Evolutionary conservation across 2,888 invertebrate genomes (phyloP).

Genomic region (Xestia c-nigrum): DNA sequence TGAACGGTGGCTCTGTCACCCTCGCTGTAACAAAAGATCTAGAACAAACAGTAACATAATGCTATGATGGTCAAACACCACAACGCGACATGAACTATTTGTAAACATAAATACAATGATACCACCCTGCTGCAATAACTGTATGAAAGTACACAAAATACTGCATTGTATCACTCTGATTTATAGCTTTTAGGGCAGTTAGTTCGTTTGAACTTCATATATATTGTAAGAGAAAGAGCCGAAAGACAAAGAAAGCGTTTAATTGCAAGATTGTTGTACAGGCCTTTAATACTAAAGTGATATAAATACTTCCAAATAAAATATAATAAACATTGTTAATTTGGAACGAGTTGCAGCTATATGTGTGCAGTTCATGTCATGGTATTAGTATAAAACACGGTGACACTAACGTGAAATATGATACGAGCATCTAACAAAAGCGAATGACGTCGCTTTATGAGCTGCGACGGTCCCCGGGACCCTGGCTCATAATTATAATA

Average conservation of each 20-base stretch:
- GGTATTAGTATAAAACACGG: conserved; percentile 78
- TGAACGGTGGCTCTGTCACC: conserved; percentile 78
- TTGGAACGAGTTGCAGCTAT: conserved; percentile 40
- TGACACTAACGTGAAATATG: conserved; percentile 80
- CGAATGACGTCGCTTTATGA: conserved; percentile 82
- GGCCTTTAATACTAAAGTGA: conserved; percentile 21
- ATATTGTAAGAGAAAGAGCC: conserved; percentile 40
- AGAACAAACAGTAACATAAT: conserved; percentile 89
- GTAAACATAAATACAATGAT: conserved; percentile 86
- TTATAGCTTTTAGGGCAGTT: conserved; percentile 79
- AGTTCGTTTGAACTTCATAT: conserved; percentile 46
- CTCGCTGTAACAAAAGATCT: conserved; percentile 83
- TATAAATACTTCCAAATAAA: conserved; percentile 33
- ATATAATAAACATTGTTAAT: conserved; percentile 33
- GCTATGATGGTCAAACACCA: conserved; percentile 84
- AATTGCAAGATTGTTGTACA: conserved; percentile 46
- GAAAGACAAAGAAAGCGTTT: conserved; percentile 63
- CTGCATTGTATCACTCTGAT: conserved; percentile 79
- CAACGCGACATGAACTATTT: conserved; percentile 80
- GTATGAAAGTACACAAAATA: conserved; percentile 84
- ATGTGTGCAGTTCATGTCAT: conserved; percentile 61
- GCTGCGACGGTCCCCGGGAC: conserved; percentile 73
- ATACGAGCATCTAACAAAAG: conserved; percentile 81
- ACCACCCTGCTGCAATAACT: conserved; percentile 79
- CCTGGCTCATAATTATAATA: conserved; percentile 84